Percentiles rank a stretch among this genome's conserved stretches.
phyloP scores from a whole-genome alignment of 2,888 invertebrate species.

The Acleris sparsana region DNA sequence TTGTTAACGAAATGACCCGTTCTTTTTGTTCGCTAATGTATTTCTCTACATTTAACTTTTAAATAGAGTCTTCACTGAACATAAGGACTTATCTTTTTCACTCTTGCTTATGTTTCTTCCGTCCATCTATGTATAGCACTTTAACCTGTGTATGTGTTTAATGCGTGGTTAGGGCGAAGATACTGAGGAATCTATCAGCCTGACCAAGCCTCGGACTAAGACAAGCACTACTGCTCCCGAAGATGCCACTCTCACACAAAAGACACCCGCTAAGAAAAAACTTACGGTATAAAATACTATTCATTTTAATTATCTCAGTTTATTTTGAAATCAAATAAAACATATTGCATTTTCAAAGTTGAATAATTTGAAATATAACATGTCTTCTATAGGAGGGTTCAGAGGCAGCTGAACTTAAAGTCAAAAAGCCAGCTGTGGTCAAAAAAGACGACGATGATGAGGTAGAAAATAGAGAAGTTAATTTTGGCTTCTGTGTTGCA shows the following conservation, averaged over 20 bases:
- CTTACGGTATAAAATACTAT: conserved; percentile 67
- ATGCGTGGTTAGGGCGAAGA: conserved; percentile 73
- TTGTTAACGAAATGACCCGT: no score
- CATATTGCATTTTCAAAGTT: neutral
- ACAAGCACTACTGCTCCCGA: conserved; percentile 79
- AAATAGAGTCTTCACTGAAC: conserved; percentile 1
- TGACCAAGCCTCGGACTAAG: conserved; percentile 77
- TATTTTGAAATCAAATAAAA: neutral
- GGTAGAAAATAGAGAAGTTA: conserved; percentile 56
- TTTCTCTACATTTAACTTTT: conserved; percentile 14
- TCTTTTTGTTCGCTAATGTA: conserved; percentile 35
- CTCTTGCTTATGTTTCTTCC: conserved; percentile 21
- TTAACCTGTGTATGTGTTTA: conserved; percentile 46
- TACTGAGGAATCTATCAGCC: conserved; percentile 77
- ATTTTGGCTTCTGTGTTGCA: neutral
- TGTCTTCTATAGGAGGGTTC: conserved; percentile 68
- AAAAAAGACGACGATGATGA: conserved; percentile 72
- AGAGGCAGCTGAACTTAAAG: conserved; percentile 75
- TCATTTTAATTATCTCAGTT: conserved; percentile 68
- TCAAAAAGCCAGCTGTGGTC: conserved; percentile 77
- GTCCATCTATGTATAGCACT: conserved; percentile 42
- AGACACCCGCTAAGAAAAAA: conserved; percentile 79
- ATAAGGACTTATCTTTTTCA: conserved; percentile 12
- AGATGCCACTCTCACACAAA: conserved; percentile 79
- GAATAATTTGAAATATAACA: conserved; percentile 21